These are phyloP conservation scores for Anthonomus grandis DNA, from an alignment of 1,140 invertebrate species.

Conservation along the genomic window DNA sequence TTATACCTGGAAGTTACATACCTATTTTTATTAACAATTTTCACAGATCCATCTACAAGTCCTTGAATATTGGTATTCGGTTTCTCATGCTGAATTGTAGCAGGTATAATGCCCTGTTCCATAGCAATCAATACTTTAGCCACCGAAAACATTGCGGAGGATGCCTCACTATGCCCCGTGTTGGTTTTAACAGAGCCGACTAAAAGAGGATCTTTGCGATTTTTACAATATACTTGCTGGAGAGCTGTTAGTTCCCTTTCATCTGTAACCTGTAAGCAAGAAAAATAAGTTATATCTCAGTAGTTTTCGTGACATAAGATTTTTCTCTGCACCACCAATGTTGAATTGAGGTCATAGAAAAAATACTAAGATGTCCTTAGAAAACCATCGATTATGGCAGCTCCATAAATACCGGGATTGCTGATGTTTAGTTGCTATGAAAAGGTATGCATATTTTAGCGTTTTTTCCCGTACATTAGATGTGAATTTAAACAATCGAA, in stretches of 20 bases:
- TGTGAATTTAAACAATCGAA: too few species aligned
- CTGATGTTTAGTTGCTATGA: too few species aligned
- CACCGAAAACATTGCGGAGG: slow-evolving; percentile 55
- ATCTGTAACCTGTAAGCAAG: slow-evolving; percentile 39
- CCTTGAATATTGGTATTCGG: slow-evolving; percentile 67
- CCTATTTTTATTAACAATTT: slow-evolving; percentile 62
- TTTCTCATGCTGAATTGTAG: slow-evolving; percentile 68
- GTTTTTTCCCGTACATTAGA: too few species aligned
- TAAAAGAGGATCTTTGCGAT: slow-evolving; percentile 55
- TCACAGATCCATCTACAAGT: slow-evolving; percentile 59
- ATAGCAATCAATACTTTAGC: slow-evolving; percentile 62
- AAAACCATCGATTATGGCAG: too few species aligned
- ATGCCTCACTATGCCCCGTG: slow-evolving; percentile 72
- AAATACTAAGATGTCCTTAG: too few species aligned
- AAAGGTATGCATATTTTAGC: too few species aligned
- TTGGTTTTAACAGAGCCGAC: slow-evolving; percentile 77
- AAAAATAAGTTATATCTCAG: too few species aligned
- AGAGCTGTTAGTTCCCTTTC: slow-evolving; percentile 51
- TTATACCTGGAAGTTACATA: neutral
- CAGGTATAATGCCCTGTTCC: slow-evolving; percentile 64
- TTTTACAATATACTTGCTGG: slow-evolving; percentile 54
- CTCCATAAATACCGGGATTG: too few species aligned
- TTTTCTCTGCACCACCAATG: too few species aligned
- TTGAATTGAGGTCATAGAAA: too few species aligned
- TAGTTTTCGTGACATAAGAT: too few species aligned